Conservation (phyloP, 2,113 vertebrate genomes). For the Stegostoma tigrinum region DNA sequence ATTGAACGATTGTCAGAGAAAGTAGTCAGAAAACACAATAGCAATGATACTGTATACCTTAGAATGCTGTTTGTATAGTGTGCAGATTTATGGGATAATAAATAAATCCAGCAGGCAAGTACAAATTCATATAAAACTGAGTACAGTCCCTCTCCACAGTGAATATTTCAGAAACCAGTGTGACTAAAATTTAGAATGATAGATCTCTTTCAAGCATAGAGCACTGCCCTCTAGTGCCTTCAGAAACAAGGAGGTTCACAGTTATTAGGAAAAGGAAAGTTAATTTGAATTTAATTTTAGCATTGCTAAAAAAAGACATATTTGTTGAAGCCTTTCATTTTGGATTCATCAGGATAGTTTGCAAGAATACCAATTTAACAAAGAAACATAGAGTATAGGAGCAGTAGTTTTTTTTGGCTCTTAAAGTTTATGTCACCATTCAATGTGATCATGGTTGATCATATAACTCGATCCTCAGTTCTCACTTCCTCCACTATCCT, state of each 20-base stretch:
- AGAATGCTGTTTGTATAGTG: neutral
- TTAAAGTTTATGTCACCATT: no score
- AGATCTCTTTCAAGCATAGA: neutral
- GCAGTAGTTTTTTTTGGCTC: no score
- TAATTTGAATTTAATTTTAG: neutral
- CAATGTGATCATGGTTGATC: no score
- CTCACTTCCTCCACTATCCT: no score
- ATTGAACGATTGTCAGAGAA: neutral
- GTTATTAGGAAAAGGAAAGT: neutral
- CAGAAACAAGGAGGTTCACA: neutral
- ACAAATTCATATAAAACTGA: neutral
- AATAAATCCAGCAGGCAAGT: neutral
- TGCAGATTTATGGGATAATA: neutral
- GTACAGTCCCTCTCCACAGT: neutral
- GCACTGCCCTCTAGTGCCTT: slow-evolving; percentile 7
- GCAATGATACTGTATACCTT: neutral
- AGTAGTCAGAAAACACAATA: neutral
- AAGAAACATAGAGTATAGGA: no score
- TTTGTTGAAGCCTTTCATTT: no score
- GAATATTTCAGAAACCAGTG: neutral
- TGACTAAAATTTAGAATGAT: neutral
- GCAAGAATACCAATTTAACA: no score
- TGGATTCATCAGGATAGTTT: no score
- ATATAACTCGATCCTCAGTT: no score
- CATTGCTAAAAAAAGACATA: no score